Percentiles rank a stretch among this genome's conserved stretches.
Evolutionary conservation across 1,140 invertebrate species (phyloP).

Genomic region (Drosophila ironensis): DNA sequence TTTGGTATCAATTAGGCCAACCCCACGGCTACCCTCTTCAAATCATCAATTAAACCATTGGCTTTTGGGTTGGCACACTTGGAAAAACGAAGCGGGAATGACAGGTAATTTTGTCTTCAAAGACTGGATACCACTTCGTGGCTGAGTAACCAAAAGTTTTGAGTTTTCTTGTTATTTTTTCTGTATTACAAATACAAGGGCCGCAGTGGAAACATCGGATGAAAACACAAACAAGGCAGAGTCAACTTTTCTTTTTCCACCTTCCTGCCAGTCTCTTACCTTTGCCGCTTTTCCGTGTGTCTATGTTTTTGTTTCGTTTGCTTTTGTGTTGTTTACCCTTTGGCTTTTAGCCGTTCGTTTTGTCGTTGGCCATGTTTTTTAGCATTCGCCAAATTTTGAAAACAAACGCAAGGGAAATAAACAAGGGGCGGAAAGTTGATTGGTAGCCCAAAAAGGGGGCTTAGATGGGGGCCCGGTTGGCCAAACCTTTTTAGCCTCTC

Average conservation of each 20-base stretch:
- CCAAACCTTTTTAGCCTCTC: constrained; percentile 41
- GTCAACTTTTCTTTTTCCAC: constrained; percentile 4
- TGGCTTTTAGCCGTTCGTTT: constrained; percentile 70
- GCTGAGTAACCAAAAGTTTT: too few relatives aligned
- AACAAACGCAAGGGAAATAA: constrained; percentile 67
- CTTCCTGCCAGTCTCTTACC: not conserved
- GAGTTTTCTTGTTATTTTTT: too few relatives aligned
- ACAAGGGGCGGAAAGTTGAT: constrained; percentile 27
- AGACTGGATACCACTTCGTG: not conserved
- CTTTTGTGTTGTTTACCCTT: constrained; percentile 67
- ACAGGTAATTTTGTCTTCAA: too few relatives aligned
- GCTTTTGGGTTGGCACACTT: constrained; percentile 21
- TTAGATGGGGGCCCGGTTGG: constrained; percentile 8
- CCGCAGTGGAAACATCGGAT: constrained; percentile 17
- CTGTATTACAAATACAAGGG: not conserved
- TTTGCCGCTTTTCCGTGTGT: constrained; percentile 5
- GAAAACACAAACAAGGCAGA: constrained; percentile 45
- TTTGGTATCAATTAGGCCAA: constrained; percentile 35
- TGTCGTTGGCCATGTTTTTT: constrained; percentile 62
- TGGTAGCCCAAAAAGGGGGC: not conserved
- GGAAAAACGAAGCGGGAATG: too few relatives aligned
- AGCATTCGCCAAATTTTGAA: constrained; percentile 69
- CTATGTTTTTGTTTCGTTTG: constrained; percentile 44
- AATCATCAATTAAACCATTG: constrained; percentile 67
- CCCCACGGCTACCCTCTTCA: constrained; percentile 57